Percentiles rank a stretch among this genome's conserved stretches.
phyloP scores from a whole-genome alignment of 2,888 invertebrate species.

The Tetranychus truncatus region DNA sequence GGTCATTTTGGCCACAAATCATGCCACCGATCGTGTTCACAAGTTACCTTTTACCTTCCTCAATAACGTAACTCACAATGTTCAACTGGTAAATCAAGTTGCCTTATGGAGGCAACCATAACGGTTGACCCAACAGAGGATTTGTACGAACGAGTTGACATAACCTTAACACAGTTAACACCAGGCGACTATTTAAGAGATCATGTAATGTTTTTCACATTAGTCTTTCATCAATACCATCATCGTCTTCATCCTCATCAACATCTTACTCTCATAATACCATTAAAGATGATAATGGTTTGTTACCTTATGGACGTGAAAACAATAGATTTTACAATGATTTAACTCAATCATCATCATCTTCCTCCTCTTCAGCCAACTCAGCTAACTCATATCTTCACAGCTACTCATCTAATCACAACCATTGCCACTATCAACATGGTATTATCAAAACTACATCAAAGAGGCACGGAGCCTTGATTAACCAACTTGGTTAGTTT shows the following conservation, averaged over 20 bases:
- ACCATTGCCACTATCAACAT: too few relatives aligned
- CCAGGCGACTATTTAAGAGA: neutral
- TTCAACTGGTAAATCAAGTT: neutral
- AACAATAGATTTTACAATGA: too few relatives aligned
- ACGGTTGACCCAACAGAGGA: neutral
- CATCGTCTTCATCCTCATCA: neutral
- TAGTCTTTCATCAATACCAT: neutral
- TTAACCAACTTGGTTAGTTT: too few relatives aligned
- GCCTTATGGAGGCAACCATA: neutral
- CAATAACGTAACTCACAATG: neutral
- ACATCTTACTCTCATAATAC: neutral
- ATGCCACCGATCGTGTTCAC: neutral
- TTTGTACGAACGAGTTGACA: neutral
- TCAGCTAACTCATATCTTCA: too few relatives aligned
- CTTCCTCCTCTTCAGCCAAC: too few relatives aligned
- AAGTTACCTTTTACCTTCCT: neutral
- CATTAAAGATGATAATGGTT: neutral
- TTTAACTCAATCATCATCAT: too few relatives aligned
- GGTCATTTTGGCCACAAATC: neutral
- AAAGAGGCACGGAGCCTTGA: too few relatives aligned
- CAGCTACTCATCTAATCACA: too few relatives aligned
- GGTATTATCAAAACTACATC: too few relatives aligned
- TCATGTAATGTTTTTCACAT: neutral
- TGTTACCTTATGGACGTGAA: too few relatives aligned
- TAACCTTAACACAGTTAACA: neutral